These are phyloP conservation scores for Chloroceryle aenea DNA, from an alignment of 2,113 vertebrate genomes.

Conservation along the genomic window DNA sequence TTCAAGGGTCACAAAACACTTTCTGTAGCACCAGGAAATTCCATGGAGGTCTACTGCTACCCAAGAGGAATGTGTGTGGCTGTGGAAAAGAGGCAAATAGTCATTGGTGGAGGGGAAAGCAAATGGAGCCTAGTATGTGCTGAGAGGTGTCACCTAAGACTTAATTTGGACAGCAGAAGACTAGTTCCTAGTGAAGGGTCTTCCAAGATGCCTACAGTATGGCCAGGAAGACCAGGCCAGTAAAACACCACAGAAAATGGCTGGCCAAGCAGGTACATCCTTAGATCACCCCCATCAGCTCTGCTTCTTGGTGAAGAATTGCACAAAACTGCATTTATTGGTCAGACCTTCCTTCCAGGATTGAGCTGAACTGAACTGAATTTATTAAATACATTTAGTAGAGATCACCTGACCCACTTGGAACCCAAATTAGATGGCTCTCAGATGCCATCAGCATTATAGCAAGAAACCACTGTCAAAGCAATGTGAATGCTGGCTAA, in stretches of 20 bases:
- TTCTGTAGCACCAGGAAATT: background rate
- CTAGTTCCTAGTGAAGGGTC: background rate
- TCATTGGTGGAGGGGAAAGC: background rate
- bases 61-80: background rate
- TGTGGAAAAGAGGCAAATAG: background rate
- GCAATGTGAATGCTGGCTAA: conserved; percentile 27
- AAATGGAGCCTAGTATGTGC: background rate
- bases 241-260: background rate
- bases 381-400: background rate
- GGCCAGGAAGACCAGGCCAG: background rate
- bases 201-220: background rate
- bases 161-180: background rate
- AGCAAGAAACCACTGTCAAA: background rate
- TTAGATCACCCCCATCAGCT: background rate
- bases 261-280: background rate
- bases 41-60: background rate
- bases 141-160: background rate
- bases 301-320: background rate
- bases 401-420: background rate
- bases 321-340: background rate
- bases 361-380: background rate
- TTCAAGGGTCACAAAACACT: background rate
- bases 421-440: background rate
- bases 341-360: background rate
- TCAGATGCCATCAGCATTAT: background rate